Percentiles rank a stretch among this genome's conserved stretches.
These are phyloP conservation scores for Opisthocomus hoazin DNA, from an alignment of 2,113 vertebrate genomes.

Conservation along the genomic window DNA sequence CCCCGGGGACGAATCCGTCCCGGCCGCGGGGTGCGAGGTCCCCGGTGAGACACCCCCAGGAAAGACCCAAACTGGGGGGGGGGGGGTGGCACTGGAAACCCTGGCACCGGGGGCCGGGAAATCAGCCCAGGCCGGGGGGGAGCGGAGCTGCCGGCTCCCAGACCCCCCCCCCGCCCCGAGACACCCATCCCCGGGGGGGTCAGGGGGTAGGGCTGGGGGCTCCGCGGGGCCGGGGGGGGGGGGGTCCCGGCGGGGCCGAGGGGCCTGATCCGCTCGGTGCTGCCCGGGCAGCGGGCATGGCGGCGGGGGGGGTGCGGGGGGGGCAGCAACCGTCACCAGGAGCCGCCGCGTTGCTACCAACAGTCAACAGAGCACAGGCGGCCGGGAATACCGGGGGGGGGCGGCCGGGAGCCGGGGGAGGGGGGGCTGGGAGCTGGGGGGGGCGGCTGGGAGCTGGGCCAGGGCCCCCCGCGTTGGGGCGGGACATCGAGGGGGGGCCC, in stretches of 20 bases:
- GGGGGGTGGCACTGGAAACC: background rate
- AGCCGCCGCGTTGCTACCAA: constrained; percentile 21
- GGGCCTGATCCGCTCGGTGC: background rate
- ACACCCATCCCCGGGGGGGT: background rate
- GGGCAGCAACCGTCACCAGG: background rate
- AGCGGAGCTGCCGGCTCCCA: background rate
- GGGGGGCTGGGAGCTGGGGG: too few species aligned
- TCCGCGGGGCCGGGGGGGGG: background rate
- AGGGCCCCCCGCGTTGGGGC: rapidly evolving
- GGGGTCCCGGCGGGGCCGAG: rapidly evolving
- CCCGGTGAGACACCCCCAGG: background rate
- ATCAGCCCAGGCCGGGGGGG: background rate
- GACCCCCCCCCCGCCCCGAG: too few species aligned
- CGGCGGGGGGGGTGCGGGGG: too few species aligned
- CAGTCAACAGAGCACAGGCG: background rate
- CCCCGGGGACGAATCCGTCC: background rate
- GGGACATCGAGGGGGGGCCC: rapidly evolving
- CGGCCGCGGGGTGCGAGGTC: background rate
- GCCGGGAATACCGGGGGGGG: background rate
- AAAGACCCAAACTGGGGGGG: background rate
- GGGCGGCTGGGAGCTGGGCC: background rate
- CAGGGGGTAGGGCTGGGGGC: background rate
- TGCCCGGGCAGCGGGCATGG: background rate
- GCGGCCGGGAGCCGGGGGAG: too few species aligned
- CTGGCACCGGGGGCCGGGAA: background rate